Percentiles rank a stretch among this genome's conserved stretches.
phyloP scores from a whole-genome alignment of 1,140 invertebrate species.

The Vollenhovia emeryi region DNA sequence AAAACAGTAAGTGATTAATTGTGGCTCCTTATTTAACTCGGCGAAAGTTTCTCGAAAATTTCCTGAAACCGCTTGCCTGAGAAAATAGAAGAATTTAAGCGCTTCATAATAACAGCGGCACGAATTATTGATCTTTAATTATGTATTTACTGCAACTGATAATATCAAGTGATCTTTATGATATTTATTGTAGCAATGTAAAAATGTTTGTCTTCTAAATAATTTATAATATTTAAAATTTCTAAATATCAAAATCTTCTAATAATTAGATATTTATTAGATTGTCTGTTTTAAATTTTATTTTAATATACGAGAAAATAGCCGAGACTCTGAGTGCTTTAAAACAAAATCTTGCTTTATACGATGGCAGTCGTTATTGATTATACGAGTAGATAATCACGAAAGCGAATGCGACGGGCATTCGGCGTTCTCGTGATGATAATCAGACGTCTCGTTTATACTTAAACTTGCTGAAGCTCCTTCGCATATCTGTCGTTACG shows the following conservation, averaged over 20 bases:
- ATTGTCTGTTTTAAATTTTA: neutral
- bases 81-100: constrained; percentile 20
- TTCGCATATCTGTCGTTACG: constrained; percentile 69
- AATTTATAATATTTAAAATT: neutral
- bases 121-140: constrained; percentile 42
- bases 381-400: constrained; percentile 70
- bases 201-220: neutral
- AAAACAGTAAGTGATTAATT: constrained; percentile 75
- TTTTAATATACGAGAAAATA: constrained; percentile 2
- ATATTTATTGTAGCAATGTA: neutral
- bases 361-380: constrained; percentile 66
- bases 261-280: neutral
- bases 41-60: constrained; percentile 66
- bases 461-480: constrained; percentile 74
- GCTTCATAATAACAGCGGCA: constrained; percentile 62
- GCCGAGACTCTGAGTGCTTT: neutral
- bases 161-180: neutral
- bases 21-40: constrained; percentile 70
- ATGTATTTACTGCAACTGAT: constrained; percentile 25
- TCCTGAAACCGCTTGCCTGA: constrained; percentile 33
- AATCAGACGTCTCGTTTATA: constrained; percentile 67
- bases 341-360: constrained; percentile 66
- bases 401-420: neutral
- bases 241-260: neutral
- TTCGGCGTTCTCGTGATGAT: constrained; percentile 51